Evolutionary conservation across 1,140 invertebrate genomes (phyloP).

Genomic region (Goniozus legneri): DNA sequence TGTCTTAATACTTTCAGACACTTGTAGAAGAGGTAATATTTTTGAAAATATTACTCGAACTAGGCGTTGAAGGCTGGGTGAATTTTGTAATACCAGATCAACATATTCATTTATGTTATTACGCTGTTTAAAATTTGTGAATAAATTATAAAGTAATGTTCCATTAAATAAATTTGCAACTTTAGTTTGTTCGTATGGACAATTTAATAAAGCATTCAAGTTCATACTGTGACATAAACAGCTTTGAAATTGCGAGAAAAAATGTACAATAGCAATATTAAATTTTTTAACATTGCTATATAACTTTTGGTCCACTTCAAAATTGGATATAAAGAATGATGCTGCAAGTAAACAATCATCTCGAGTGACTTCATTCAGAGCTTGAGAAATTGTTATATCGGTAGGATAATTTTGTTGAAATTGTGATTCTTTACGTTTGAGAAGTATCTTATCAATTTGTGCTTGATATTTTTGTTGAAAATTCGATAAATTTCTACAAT

Average conservation of each 20-base stretch:
- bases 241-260: conserved; percentile 71
- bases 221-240: conserved; percentile 60
- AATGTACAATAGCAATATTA: conserved; percentile 60
- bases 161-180: conserved; percentile 66
- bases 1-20: not conserved
- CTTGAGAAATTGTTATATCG: conserved; percentile 17
- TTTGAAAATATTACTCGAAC: conserved; percentile 31
- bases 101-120: conserved; percentile 56
- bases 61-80: conserved; percentile 52
- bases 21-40: conserved; percentile 17
- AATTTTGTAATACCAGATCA: conserved; percentile 50
- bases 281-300: conserved; percentile 60
- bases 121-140: conserved; percentile 57
- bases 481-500: conserved; percentile 17
- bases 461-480: conserved; percentile 30
- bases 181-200: conserved; percentile 54
- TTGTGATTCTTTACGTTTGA: conserved; percentile 5
- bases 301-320: conserved; percentile 61
- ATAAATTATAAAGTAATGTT: conserved; percentile 71
- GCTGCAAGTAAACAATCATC: conserved; percentile 62
- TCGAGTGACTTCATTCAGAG: conserved; percentile 36
- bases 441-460: not conserved
- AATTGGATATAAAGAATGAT: conserved; percentile 61
- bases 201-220: conserved; percentile 64
- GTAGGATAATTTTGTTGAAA: not conserved